Conservation (phyloP, 2,888 invertebrate species). For the Apomyelois bistriatella region DNA sequence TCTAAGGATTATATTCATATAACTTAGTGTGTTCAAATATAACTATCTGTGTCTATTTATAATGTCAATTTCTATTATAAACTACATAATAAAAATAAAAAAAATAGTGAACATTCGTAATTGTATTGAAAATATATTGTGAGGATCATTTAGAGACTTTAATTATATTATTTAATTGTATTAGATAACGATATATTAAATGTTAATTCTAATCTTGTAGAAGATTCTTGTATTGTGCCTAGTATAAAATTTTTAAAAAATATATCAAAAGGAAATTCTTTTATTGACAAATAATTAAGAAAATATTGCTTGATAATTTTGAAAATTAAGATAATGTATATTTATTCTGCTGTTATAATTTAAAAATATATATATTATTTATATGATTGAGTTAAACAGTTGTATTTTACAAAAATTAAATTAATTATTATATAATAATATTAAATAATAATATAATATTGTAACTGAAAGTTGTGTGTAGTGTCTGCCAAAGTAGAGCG, state of each 20-base stretch:
- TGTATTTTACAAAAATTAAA: background rate
- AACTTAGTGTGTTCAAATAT: conserved; percentile 29
- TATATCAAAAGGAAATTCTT: no score
- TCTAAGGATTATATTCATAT: conserved; percentile 11
- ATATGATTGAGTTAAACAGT: background rate
- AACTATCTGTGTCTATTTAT: conserved; percentile 28
- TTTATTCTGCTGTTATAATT: background rate
- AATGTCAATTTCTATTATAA: conserved; percentile 31
- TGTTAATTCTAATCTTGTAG: conserved; percentile 1
- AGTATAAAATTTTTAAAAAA: background rate
- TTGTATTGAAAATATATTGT: conserved; percentile 26
- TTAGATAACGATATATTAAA: conserved; percentile 25
- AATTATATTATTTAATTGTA: conserved; percentile 23
- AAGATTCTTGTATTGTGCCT: background rate
- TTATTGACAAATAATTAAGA: no score
- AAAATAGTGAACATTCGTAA: conserved; percentile 41
- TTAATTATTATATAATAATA: background rate
- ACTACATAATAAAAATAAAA: conserved; percentile 22
- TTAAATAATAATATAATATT: background rate
- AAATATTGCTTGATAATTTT: background rate
- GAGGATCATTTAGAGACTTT: conserved; percentile 26
- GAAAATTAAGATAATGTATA: background rate
- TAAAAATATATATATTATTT: background rate
- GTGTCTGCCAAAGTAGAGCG: conserved; percentile 22
- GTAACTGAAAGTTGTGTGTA: conserved; percentile 13